Conservation (phyloP, 2,797 vertebrate genomes). For the Cyclopterus lumpus region DNA sequence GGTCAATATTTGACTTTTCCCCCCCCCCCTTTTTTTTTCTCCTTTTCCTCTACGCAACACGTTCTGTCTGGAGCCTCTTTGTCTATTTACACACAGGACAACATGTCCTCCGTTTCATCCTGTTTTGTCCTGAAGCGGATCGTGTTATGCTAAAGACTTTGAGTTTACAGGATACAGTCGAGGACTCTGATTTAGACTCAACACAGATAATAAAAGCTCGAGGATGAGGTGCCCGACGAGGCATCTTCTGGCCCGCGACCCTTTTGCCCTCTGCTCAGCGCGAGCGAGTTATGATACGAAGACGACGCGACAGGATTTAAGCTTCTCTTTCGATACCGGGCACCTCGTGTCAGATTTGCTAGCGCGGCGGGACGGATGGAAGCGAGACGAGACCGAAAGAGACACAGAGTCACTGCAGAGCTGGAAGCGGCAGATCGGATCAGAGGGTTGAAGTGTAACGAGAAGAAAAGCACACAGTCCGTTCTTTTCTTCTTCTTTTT, state of each 20-base stretch:
- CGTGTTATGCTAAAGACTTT: conserved; percentile 4
- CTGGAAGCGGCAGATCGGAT: conserved; percentile 23
- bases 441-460: conserved; percentile 4
- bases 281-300: background rate
- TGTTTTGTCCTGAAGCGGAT: conserved; percentile 32
- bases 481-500: background rate
- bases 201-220: conserved; percentile 36
- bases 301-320: background rate
- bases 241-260: conserved; percentile 1
- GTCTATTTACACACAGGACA: conserved; percentile 27
- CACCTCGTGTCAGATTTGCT: background rate
- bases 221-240: conserved; percentile 10
- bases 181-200: conserved; percentile 44
- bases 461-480: background rate
- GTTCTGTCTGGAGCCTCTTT: background rate
- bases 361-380: background rate
- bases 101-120: conserved; percentile 34
- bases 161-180: conserved; percentile 34
- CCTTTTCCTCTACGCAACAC: conserved; percentile 12
- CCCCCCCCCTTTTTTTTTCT: no score
- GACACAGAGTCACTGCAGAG: conserved; percentile 21
- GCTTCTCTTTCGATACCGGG: background rate
- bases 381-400: background rate
- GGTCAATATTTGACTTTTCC: conserved; percentile 72
- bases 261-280: background rate